Evolutionary conservation across 2,797 vertebrate genomes (phyloP), one percentile per base, ranked within the genome.

Genomic region (Avahi laniger): DNA sequence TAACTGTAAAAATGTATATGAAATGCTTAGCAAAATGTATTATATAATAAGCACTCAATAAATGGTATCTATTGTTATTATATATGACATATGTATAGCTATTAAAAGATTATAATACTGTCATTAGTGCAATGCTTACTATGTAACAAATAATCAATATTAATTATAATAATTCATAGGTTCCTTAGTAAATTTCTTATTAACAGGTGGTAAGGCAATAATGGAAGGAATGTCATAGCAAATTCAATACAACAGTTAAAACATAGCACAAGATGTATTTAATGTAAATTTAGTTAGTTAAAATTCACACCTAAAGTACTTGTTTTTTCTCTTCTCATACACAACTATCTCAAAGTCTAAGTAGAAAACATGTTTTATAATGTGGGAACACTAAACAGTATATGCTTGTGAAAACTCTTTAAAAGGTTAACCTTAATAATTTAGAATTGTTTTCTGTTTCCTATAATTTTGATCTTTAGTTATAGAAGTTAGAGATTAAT

Each of bases 371-470:
- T n/a, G 2, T 91, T 89, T 41, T 41, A 4, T 70, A 70, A 70
- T 85, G n/a, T 91, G 20, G 14, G 52, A 91, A 89, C 12, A 63
- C 41, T 72, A 84, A 63, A 30, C 20, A 65, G 15, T n/a, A 20
- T 59, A 35, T 70, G 22, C 20, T 94, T 92, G 8, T 87, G 17
- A 63, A 93, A 93, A 91, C 78, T 83, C 5, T 81, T 81, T 80
- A 65, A 76, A 95, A 46, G 17, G 41, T 95, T 95, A 88, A 89
- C n/a, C 35, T 41, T 95, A 93, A 67, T 82, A 86, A 93, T 87
- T 63, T 69, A 89, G 35, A 50, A 38, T 28, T 54, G 8, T 92
- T 81, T 83, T 90, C 24, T 87, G 12, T 76, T 96, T 95, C 81
- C 80, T 92, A 43, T 63, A 84, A 10, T 89, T 85, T 18, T 96